Base-by-base conservation (phyloP, 2,888 invertebrate species). In the Patella ulyssiponensis region DNA sequence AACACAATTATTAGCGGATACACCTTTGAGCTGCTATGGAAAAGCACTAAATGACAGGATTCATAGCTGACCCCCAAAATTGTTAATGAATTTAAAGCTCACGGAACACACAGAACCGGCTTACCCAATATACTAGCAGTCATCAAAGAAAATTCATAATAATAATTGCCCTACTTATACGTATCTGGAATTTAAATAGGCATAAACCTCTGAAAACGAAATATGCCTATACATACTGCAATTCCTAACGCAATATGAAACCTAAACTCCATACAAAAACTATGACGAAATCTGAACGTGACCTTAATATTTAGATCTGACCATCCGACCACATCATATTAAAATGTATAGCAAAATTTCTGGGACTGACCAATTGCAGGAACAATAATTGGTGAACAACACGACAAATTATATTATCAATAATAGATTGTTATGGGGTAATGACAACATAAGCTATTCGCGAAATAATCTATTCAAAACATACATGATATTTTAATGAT, bases 81-180 rank as follows among this genome's bases (percentile, higher is more conserved):
- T 69, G 80, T 53, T 76, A 15, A 74, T 74, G 7, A 69, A 56
- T 12, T 80, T 78, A 17, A 76, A 80, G 27, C 76, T n/a, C 52
- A 15, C 20, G 76, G 78, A 76, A 78, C 77, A 70, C 69, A 75
- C 33, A 20, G 33, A 51, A 75, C 75, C 44, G 75, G 70, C 15
- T 70, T 75, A 5, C 15, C 53, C 17, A 69, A 44, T 75, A 9
- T 70, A 52, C 69, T 2, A 75, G 69, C 53, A 75, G 75, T 15
- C 56, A 56, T 17, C 56, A n/a, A 56, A 56, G 56, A n/a, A 15
- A 17, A 54, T 54, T 54, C 12, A 15, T 17, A 54, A 54, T 54
- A 54, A 54, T 15, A 2, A 54, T 54, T 54, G 2, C 17, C 54
- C 17, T 15, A 54, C 1, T 15, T 54, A n/a, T n/a, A 54, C 54